phyloP scores from a whole-genome alignment of 2,797 vertebrate species.

The Aeoliscus strigatus region DNA sequence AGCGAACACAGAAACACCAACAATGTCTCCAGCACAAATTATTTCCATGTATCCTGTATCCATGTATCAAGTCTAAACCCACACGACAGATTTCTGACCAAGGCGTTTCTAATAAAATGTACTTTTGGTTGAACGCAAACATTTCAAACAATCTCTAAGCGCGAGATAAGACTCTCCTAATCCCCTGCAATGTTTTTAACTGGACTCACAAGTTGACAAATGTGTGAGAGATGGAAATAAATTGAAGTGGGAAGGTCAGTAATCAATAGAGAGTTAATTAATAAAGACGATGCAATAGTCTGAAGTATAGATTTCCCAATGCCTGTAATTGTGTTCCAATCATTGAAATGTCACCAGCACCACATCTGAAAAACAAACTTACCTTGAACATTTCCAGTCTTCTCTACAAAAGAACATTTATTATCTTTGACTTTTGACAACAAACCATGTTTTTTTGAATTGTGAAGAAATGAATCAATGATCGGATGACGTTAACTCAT shows the following conservation, averaged over 20 bases:
- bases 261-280: conserved; percentile 80
- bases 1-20: no score
- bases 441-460: not conserved
- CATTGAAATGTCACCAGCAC: conserved; percentile 59
- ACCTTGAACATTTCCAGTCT: conserved; percentile 35
- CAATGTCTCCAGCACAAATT: no score
- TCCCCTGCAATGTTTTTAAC: conserved; percentile 9
- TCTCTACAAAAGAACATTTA: conserved; percentile 24
- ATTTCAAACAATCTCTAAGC: conserved; percentile 3
- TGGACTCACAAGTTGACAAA: conserved; percentile 36
- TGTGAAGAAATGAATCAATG: no score
- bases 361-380: conserved; percentile 42
- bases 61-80: no score
- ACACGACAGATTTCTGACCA: no score
- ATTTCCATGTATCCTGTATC: no score
- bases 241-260: conserved; percentile 64
- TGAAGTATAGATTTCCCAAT: conserved; percentile 70
- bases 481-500: no score
- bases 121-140: conserved; percentile 3
- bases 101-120: conserved; percentile 12
- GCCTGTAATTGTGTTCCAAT: conserved; percentile 61
- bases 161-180: not conserved
- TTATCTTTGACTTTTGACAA: conserved; percentile 7
- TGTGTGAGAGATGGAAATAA: conserved; percentile 60
- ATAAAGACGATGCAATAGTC: conserved; percentile 66